Percentiles rank a stretch among this genome's conserved stretches.
Evolutionary conservation across 1,140 invertebrate species (phyloP).

Genomic region (Mamestra configurata): DNA sequence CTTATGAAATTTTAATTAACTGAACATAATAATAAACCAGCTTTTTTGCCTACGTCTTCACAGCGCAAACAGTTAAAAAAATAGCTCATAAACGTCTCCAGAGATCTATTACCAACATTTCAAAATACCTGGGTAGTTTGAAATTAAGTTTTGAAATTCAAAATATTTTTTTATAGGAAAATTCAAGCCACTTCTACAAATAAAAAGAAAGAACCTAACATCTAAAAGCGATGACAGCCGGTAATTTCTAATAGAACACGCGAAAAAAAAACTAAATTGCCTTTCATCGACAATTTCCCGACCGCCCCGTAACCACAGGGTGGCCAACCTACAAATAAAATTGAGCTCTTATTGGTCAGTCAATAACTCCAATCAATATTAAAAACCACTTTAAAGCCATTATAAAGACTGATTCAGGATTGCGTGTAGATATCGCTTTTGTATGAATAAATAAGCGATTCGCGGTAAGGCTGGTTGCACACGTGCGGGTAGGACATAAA

Average conservation of each 20-base stretch:
- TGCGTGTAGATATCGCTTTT: conserved; percentile 51
- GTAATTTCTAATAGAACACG: neutral
- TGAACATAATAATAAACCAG: too few relatives aligned
- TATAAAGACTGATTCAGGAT: conserved; percentile 47
- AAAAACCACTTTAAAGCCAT: conserved; percentile 51
- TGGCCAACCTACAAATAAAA: conserved; percentile 2
- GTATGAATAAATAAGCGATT: conserved; percentile 51
- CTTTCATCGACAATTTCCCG: neutral
- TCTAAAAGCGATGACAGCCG: neutral
- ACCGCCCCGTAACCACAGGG: neutral
- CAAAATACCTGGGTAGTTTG: too few relatives aligned
- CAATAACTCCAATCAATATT: conserved; percentile 48
- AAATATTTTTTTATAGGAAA: neutral
- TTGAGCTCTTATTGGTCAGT: conserved; percentile 19
- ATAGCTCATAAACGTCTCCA: too few relatives aligned
- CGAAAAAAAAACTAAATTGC: neutral
- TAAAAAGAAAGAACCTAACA: neutral
- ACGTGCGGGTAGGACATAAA: conserved; percentile 45
- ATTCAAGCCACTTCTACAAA: neutral
- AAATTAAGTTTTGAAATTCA: too few relatives aligned
- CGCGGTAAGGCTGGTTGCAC: conserved; percentile 44
- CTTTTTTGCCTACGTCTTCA: too few relatives aligned
- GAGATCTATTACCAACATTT: too few relatives aligned
- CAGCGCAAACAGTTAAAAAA: too few relatives aligned
- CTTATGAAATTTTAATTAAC: too few relatives aligned